phyloP scores from a whole-genome alignment of 1,140 invertebrate genomes.

The Solenopsis fugax region DNA sequence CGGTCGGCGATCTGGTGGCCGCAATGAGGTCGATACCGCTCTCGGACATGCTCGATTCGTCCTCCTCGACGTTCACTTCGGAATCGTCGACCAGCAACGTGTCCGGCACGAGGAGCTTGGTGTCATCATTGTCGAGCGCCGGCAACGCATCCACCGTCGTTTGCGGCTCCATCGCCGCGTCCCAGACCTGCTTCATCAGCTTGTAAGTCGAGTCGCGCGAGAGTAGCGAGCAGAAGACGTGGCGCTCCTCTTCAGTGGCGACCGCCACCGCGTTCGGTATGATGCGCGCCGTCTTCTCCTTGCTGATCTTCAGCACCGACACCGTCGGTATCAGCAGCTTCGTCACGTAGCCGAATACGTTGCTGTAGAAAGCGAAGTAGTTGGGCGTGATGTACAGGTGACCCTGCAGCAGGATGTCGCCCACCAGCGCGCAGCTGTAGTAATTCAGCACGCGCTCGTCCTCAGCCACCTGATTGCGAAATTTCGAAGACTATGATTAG shows the following conservation, averaged over 20 bases:
- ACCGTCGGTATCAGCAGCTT: constrained; percentile 94
- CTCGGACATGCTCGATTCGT: constrained; percentile 86
- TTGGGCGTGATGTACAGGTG: constrained; percentile 97
- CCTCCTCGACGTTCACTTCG: constrained; percentile 81
- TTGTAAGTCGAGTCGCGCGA: constrained; percentile 95
- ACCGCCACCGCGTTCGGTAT: constrained; percentile 97
- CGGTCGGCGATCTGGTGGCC: constrained; percentile 76
- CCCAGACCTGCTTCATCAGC: constrained; percentile 94
- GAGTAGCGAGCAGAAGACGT: constrained; percentile 96
- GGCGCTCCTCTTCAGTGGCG: constrained; percentile 93
- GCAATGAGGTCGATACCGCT: constrained; percentile 83
- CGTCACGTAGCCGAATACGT: constrained; percentile 97
- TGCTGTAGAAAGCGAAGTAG: constrained; percentile 98
- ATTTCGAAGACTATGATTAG: constrained; percentile 81
- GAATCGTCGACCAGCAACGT: constrained; percentile 80
- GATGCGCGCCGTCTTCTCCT: constrained; percentile 96
- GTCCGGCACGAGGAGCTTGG: constrained; percentile 77
- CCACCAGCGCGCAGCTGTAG: constrained; percentile 96
- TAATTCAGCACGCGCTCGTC: constrained; percentile 94
- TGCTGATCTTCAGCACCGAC: constrained; percentile 94
- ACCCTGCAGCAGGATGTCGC: constrained; percentile 96
- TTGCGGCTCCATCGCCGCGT: constrained; percentile 82
- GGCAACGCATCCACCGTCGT: constrained; percentile 58
- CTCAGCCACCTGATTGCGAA: constrained; percentile 88
- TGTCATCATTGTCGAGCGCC: constrained; percentile 72